A percentile compares a stretch with the other conserved stretches of the same genome.
These are phyloP conservation scores for Auanema sp. DNA, from an alignment of 2,888 invertebrate species.

Conservation along the genomic window DNA sequence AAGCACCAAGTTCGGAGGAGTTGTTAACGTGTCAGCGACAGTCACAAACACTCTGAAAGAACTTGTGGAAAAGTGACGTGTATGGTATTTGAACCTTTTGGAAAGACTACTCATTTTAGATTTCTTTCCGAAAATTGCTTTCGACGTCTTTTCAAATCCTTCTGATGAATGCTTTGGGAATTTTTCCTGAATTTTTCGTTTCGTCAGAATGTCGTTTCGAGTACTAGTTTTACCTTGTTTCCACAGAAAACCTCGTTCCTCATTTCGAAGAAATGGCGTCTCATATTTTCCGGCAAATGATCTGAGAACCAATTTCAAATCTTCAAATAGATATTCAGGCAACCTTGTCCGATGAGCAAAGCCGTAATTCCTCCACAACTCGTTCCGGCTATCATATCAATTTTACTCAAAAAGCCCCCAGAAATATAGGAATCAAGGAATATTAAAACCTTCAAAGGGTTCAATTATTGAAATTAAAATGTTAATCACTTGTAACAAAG, in stretches of 20 bases:
- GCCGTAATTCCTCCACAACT: conserved; percentile 34
- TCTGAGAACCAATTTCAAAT: too few species aligned
- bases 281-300: background rate
- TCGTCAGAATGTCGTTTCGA: background rate
- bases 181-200: conserved; percentile 1
- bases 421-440: conserved; percentile 9
- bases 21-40: conserved; percentile 35
- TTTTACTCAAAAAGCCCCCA: conserved; percentile 12
- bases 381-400: conserved; percentile 34
- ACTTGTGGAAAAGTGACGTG: background rate
- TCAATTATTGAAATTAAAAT: background rate
- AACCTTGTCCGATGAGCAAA: conserved; percentile 22
- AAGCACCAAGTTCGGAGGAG: conserved; percentile 36
- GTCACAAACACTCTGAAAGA: conserved; percentile 27
- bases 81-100: conserved; percentile 26
- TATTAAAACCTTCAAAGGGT: conserved; percentile 14
- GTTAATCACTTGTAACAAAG: conserved; percentile 16
- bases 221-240: conserved; percentile 12
- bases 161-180: conserved; percentile 1
- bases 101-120: conserved; percentile 13
- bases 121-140: background rate
- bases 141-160: background rate
- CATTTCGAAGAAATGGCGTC: conserved; percentile 5
- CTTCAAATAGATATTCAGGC: too few species aligned
- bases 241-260: background rate